Base-by-base conservation (phyloP, 2,113 vertebrate genomes). In the Danionella cerebrum region DNA sequence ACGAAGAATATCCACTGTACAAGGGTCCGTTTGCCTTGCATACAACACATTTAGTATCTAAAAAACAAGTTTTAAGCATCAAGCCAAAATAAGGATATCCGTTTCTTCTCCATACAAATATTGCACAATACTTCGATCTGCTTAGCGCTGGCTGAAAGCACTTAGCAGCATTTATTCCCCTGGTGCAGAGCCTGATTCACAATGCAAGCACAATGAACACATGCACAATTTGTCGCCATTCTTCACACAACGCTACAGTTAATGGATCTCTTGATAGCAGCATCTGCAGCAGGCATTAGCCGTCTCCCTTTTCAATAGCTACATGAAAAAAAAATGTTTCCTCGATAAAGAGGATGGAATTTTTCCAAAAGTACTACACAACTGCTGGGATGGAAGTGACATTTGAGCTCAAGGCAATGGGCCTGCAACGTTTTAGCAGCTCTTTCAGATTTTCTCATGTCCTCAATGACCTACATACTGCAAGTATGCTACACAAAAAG, bases 211-310 rank as follows among this genome's bases (percentile, higher is more conserved):
- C 14, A 42, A 31, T 54, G 65, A 70, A 73, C 54, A 57, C 47
- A 25, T 31, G 22, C 22, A 55, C 70, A 73, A 66, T 73, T 70
- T 69, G 58, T 39, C 44, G 14, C 66, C 22, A 65, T 72, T 73
- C 66, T 70, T 69, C 51, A 67, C 44, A 21, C 63, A 67, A 64
- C 44, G 67, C 64, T 74, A 59, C 57, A 60, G 71, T 64, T 67
- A 77, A 73, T 74, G 67, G 71, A 74, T 67, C 71, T 48, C 64
- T 73, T 74, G 51, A 69, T 74, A 67, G 74, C 58, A 71, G 73
- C 75, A 70, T 73, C 75, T 77, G 63, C 67, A 66, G 67, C 45
- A 57, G 38, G 45, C 71, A 68, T 70, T 67, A 67, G 58, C 71
- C 14, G 57, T 60, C 47, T 70, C 12, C 14, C 21, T 55, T 62